These are phyloP conservation scores for Gortyna flavago DNA, from an alignment of 2,888 invertebrate species.

Conservation along the genomic window DNA sequence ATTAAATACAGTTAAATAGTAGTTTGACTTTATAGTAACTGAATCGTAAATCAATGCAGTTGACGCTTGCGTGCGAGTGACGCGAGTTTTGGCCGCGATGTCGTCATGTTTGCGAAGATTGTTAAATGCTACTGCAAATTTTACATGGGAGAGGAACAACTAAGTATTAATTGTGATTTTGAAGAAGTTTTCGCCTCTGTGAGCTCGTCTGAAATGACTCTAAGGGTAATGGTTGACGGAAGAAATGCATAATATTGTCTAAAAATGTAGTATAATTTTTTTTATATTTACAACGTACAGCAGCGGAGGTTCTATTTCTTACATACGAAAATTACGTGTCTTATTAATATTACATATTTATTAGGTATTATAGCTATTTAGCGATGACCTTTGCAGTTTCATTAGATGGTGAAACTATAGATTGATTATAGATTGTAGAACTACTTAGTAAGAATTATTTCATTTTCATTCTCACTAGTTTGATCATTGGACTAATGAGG, in stretches of 20 bases:
- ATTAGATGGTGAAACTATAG: background rate
- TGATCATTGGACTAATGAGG: background rate
- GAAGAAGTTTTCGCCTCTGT: background rate
- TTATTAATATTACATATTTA: background rate
- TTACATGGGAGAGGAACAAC: background rate
- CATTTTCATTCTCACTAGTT: background rate
- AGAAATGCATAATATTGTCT: conserved; percentile 5
- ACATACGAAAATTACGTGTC: conserved; percentile 53
- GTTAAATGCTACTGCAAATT: background rate
- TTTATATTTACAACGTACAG: background rate
- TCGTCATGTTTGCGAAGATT: background rate
- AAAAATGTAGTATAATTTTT: background rate
- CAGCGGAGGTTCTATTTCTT: conserved; percentile 23
- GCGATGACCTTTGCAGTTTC: background rate
- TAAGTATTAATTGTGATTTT: background rate
- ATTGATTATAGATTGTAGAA: background rate
- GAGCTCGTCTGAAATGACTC: background rate
- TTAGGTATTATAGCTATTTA: background rate
- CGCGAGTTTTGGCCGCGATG: background rate
- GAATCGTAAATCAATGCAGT: background rate
- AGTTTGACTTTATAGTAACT: background rate
- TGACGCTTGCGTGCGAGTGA: background rate
- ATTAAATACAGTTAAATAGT: background rate
- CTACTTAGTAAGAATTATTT: background rate
- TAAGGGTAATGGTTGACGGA: background rate